Evolutionary conservation across 2,888 invertebrate genomes (phyloP).

Genomic region (Pachymerium ferrugineum): DNA sequence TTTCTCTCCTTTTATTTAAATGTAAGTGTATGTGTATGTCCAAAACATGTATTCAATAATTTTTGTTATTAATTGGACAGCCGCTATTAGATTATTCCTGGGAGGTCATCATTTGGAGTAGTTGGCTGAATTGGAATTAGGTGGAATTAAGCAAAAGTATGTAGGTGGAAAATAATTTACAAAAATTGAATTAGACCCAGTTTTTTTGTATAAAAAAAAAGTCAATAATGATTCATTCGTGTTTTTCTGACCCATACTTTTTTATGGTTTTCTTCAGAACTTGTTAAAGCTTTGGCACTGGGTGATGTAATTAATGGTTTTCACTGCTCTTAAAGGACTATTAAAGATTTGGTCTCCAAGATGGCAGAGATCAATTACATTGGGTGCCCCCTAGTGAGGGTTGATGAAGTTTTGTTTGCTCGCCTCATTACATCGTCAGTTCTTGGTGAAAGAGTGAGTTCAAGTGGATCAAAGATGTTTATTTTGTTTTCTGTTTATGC

Average conservation of each 20-base stretch:
- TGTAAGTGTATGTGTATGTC: too few relatives aligned
- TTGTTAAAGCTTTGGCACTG: neutral
- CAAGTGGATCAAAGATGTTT: conserved; percentile 9
- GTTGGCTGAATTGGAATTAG: neutral
- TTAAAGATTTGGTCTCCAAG: neutral
- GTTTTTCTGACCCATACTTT: too few relatives aligned
- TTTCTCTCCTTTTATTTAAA: neutral
- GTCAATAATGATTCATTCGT: too few relatives aligned
- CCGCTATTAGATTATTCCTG: too few relatives aligned
- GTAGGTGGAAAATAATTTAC: too few relatives aligned
- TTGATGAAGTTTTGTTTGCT: conserved; percentile 10
- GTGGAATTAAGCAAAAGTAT: neutral
- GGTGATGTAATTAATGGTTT: conserved; percentile 9
- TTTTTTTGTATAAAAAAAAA: too few relatives aligned
- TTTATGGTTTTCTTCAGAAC: neutral
- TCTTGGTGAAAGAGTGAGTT: conserved; percentile 5
- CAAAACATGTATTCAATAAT: too few relatives aligned
- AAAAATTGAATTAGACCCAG: too few relatives aligned
- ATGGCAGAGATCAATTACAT: conserved; percentile 10
- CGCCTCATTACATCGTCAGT: neutral
- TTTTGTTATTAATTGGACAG: too few relatives aligned
- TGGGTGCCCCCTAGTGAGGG: conserved; percentile 5
- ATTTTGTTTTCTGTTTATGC: neutral
- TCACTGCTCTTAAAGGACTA: conserved; percentile 7
- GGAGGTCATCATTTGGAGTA: too few relatives aligned